Base-by-base conservation (phyloP, 2,113 vertebrate genomes). In the Calonectris borealis region DNA sequence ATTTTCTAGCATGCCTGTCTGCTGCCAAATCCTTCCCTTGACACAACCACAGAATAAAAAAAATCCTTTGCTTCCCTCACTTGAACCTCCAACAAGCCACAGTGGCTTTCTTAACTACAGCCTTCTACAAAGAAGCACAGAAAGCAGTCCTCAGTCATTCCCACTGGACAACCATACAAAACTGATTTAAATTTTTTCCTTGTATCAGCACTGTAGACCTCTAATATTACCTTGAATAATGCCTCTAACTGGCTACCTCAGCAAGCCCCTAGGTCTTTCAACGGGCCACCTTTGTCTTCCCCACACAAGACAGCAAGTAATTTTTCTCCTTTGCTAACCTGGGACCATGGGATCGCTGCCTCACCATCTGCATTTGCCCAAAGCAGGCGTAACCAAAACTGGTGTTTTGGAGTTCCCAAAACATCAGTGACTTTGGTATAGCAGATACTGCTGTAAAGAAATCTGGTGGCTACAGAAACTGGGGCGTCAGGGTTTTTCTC, bases 21-120 rank as follows among this genome's bases (percentile, higher is more conserved):
- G 48, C 95, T 95, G 88, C 88, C 78, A 92, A 91, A 68, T 73
- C 40, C 40, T 87, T 88, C 84, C 60, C 73, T 91, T 83, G 49
- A 85, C 77, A 72, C 32, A 89, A 65, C 54, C 83, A 62, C 42
- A 83, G 61, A 73, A 80, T 38, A 49, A 81, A 86, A 71, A 72
- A 80, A 71, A 31, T 36, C 13, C 36, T 72, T 89, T 57, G 15
- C 52, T 93, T 91, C 32, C 61, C 49, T 76, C 62, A 64, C 66
- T 57, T 79, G 57, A 86, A 11, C n/a, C 16, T 85, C 83, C 68
- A 93, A 60, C 34, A 92, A 93, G 18, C 72, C 78, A 46, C 77
- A 69, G 11, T 48, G 78, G 73, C 52, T 92, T 90, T 83, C 58
- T 84, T 82, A 95, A 69, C 44, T 76, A 48, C 55, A 87, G 52